phyloP scores from a whole-genome alignment of 2,797 vertebrate genomes.

The Columba guinea region DNA sequence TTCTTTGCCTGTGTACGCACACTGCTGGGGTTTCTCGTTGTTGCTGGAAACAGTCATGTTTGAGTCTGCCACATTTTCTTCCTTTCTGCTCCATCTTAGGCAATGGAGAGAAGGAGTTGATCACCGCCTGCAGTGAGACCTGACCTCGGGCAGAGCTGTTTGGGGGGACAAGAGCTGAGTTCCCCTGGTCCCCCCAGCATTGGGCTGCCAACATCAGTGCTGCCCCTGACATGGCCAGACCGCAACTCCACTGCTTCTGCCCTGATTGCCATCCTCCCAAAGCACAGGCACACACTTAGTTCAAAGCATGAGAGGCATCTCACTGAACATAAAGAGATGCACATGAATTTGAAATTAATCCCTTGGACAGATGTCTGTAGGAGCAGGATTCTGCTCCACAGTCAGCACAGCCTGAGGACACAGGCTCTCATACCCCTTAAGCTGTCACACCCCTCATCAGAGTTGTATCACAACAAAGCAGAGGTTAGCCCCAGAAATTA shows the following conservation, averaged over 20 bases:
- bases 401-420: neutral
- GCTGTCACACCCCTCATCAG: neutral
- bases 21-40: too few species aligned
- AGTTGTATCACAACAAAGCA: neutral
- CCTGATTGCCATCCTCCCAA: neutral
- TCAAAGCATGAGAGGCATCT: neutral
- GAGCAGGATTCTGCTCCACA: neutral
- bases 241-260: neutral
- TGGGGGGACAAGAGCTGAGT: neutral
- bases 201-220: rapidly evolving
- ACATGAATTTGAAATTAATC: neutral
- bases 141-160: neutral
- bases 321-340: neutral
- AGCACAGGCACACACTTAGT: rapidly evolving
- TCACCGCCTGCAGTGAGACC: neutral
- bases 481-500: neutral
- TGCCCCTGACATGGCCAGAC: neutral
- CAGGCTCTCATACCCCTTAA: neutral
- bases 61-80: neutral
- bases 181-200: neutral
- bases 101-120: neutral
- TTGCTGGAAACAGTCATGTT: neutral
- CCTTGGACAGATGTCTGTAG: neutral
- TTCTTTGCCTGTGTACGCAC: rapidly evolving
- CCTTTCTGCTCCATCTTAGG: neutral